Evolutionary conservation across 2,888 invertebrate species (phyloP), one percentile per base, ranked within the genome.

Genomic region (Biston stratarius): DNA sequence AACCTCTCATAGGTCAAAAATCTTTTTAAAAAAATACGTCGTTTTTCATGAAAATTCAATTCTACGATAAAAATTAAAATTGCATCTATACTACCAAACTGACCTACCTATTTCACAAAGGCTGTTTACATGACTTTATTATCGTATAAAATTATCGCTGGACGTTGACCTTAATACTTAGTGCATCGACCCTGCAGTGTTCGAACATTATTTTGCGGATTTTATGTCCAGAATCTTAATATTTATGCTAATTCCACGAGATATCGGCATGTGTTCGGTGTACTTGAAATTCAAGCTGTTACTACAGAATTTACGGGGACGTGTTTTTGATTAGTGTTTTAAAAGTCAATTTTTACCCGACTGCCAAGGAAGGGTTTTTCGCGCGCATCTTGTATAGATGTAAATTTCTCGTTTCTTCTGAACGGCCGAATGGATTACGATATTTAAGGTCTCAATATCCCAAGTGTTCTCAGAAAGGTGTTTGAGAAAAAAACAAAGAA

Each of bases 221-320:
- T 58, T 61, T 61, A 61, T 40, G 52, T 40, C 40, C 51, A 47
- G 66, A 66, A 61, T 66, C n/a, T 36, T 34, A 44, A 61, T 61
- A 42, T 64, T 60, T 52, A 65, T 65, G 60, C 24, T 56, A 64
- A 64, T 59, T 42, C 60, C 34, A 9, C 11, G 15, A 56, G 7
- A 40, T 36, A 38, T 53, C 58, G n/a, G 51, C 61, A 49, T 49
- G 61, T 49, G 44, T 38, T 51, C 56, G 33, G 47, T 0, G 7
- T 24, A 12, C 52, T 66, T 66, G 11, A 61, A 44, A 61, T 66
- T 61, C 58, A 61, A 42, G 48, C 33, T 48, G 61, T 36, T 51
- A 34, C 34, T 51, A 12, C 11, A 11, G 33, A 12, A 34, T 51
- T 51, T 34, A 51, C 12, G 49, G 34, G 34, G 38, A 38, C 38